Base-by-base conservation (phyloP, 2,888 invertebrate genomes). In the Muschampia plurimacula region DNA sequence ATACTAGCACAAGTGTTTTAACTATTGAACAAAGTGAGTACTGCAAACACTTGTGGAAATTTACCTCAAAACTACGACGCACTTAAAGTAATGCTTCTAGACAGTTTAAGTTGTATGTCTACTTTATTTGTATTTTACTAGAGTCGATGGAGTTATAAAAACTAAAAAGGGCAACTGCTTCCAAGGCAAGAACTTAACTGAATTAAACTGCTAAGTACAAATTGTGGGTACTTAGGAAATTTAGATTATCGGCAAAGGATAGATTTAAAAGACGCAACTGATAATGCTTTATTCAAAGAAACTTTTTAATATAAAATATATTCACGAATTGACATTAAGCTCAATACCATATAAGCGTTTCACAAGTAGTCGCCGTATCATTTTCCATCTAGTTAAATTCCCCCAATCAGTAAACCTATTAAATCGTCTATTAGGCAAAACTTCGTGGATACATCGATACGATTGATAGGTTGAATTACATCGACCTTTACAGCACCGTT, bases 1-100 rank as follows among this genome's bases (percentile, higher is more conserved):
- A 80, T 80, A 76, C 79, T 76, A 72, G 74, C 69, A 76, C 72
- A 73, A 79, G 78, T 76, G 69, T 72, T 52, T 72, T 68, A 44
- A 70, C 74, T 70, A 57, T 74, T 74, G 74, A 65, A 74, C 75
- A 72, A 77, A 78, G 72, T 62, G 52, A 12, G 52, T 57, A 49
- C 57, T 73, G 63, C 68, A 69, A 71, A 71, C 72, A 64, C 69
- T 75, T 46, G 52, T 74, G 67, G 65, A 71, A 75, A 73, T 75
- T 75, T 69, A 39, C 69, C 70, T 69, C 67, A 72, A 68, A 71
- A 73, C 65, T 66, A 72, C 28, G 36, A 67, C 36, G 67, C 67
- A 72, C 66, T 72, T 41, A 59, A 59, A 41, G 13, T 39, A 49
- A 72, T 15, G 60, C 71, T 66, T 66, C 15, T 49, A 57, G 66